A percentile compares a stretch with the other conserved stretches of the same genome.
Evolutionary conservation across 2,113 vertebrate genomes (phyloP).

Genomic region (Neotragus moschatus): DNA sequence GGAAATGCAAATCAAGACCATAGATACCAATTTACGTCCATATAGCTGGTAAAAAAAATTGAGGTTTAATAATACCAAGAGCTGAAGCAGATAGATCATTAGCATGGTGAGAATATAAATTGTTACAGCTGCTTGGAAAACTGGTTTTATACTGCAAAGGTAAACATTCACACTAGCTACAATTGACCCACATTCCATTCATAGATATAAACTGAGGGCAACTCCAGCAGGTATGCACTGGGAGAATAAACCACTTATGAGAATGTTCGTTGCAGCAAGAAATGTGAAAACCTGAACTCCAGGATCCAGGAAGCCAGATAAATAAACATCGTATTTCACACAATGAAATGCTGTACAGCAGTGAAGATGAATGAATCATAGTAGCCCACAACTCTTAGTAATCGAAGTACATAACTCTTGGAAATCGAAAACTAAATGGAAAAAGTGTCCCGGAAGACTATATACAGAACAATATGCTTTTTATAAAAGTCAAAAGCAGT

Average conservation of each 20-base stretch:
- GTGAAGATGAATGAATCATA: background rate
- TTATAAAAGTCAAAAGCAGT: background rate
- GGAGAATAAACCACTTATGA: background rate
- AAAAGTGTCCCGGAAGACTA: background rate
- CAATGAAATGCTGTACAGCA: background rate
- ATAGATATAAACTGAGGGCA: background rate
- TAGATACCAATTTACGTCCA: background rate
- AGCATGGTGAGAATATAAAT: background rate
- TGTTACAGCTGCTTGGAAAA: background rate
- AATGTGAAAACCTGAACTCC: background rate
- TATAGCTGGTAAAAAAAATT: background rate
- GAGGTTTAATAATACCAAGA: background rate
- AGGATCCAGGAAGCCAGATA: background rate
- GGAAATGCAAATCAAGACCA: conserved; percentile 12
- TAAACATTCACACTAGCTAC: background rate
- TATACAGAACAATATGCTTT: background rate
- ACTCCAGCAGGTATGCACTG: background rate
- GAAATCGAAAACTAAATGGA: background rate
- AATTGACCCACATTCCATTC: background rate
- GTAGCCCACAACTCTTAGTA: background rate
- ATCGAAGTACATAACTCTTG: background rate
- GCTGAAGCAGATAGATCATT: background rate
- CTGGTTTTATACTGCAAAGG: background rate
- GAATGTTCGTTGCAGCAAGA: background rate
- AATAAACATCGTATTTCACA: background rate